Evolutionary conservation across 2,888 invertebrate species (phyloP).

Genomic region (Dorcus hopei): DNA sequence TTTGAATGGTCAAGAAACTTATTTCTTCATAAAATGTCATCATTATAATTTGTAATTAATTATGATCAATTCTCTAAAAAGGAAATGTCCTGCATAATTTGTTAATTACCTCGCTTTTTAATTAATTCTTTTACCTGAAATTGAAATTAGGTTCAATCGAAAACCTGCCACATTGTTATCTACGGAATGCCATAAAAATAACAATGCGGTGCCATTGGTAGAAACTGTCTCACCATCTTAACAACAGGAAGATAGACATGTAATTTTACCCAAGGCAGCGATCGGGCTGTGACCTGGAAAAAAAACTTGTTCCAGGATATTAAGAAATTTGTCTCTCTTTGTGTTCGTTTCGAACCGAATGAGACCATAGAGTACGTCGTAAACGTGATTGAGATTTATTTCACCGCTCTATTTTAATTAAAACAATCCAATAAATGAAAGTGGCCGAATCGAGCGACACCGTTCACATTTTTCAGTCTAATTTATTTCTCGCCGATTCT

Average conservation of each 20-base stretch:
- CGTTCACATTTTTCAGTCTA: neutral
- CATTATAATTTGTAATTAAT: too few relatives aligned
- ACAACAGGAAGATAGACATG: conserved; percentile 9
- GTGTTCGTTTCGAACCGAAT: neutral
- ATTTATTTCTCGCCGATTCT: neutral
- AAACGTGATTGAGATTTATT: neutral
- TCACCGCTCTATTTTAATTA: neutral
- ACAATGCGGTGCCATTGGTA: too few relatives aligned
- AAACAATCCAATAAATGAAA: conserved; percentile 1
- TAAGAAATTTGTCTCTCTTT: conserved; percentile 16
- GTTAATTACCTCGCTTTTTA: too few relatives aligned
- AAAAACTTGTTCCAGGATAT: conserved; percentile 17
- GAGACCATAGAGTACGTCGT: neutral
- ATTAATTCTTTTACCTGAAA: too few relatives aligned
- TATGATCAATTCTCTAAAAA: too few relatives aligned
- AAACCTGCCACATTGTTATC: too few relatives aligned
- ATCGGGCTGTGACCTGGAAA: conserved; percentile 20
- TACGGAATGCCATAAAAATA: too few relatives aligned
- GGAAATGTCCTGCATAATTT: too few relatives aligned
- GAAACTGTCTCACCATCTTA: too few relatives aligned
- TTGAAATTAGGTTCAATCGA: too few relatives aligned
- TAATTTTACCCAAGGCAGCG: conserved; percentile 18
- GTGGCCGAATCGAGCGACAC: neutral
- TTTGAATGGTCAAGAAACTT: too few relatives aligned
- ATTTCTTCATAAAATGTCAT: too few relatives aligned